Percentiles rank a stretch among this genome's conserved stretches.
These are phyloP conservation scores for Litoditis marina DNA, from an alignment of 2,888 invertebrate species.

Conservation along the genomic window DNA sequence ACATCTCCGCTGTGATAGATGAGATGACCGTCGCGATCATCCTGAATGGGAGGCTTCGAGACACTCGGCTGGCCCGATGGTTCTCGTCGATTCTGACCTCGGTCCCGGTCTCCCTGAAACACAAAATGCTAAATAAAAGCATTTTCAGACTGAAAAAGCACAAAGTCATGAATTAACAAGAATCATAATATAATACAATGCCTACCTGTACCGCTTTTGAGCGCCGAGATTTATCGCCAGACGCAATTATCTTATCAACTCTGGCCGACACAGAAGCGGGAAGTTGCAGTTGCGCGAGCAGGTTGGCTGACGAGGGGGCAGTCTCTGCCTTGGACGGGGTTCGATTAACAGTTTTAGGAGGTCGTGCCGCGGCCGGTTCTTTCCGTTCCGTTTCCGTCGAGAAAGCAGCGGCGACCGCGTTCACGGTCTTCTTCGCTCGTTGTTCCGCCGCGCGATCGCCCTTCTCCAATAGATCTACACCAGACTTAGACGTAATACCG, in stretches of 20 bases:
- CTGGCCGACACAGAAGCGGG: conserved; percentile 57
- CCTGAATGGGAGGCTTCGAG: conserved; percentile 84
- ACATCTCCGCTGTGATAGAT: conserved; percentile 97
- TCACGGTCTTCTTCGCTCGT: conserved; percentile 57
- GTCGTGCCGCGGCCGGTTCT: conserved; percentile 7
- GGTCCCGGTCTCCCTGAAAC: conserved; percentile 15
- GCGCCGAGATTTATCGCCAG: conserved; percentile 28
- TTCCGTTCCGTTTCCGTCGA: conserved; percentile 30
- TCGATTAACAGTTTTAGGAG: too few relatives aligned
- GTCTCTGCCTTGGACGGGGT: conserved; percentile 1
- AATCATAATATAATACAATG: too few relatives aligned
- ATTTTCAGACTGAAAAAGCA: too few relatives aligned
- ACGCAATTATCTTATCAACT: conserved; percentile 57
- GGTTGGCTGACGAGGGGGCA: conserved; percentile 22
- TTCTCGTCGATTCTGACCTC: conserved; percentile 8
- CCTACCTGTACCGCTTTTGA: conserved; percentile 5
- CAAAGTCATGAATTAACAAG: too few relatives aligned
- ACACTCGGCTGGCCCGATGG: conserved; percentile 3
- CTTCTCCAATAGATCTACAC: conserved; percentile 32
- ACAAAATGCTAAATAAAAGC: neutral
- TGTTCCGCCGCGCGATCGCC: conserved; percentile 51
- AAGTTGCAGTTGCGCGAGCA: conserved; percentile 54
- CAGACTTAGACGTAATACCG: conserved; percentile 28
- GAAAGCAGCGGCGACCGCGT: conserved; percentile 59
- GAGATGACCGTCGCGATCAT: conserved; percentile 99